Conservation (phyloP, 2,888 invertebrate genomes). For the Oeneis ivallda region DNA sequence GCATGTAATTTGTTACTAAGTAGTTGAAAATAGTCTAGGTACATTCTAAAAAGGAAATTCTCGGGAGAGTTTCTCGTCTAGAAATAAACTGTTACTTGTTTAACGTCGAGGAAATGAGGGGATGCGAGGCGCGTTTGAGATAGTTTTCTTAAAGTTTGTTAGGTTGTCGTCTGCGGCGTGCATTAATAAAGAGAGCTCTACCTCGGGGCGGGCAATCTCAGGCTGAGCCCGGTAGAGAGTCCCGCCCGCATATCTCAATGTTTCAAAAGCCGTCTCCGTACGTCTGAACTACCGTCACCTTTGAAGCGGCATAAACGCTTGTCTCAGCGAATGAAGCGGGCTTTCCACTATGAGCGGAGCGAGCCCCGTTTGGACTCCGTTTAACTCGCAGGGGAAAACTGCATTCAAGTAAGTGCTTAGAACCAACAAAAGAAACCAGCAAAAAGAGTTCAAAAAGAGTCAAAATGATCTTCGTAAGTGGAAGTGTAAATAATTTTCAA, state of each 20-base stretch:
- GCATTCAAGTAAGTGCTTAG: no score
- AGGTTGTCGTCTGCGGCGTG: conserved; percentile 50
- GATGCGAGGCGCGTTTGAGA: conserved; percentile 47
- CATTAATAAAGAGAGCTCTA: conserved; percentile 58
- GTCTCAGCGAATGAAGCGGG: neutral
- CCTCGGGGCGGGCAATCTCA: conserved; percentile 55
- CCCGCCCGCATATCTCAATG: conserved; percentile 32
- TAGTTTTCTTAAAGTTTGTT: conserved; percentile 70
- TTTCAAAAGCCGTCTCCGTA: conserved; percentile 30
- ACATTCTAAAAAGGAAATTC: conserved; percentile 60
- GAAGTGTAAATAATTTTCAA: no score
- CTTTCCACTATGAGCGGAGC: no score
- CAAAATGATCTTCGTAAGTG: no score
- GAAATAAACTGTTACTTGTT: conserved; percentile 69
- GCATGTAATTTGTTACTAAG: conserved; percentile 59
- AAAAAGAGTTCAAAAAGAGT: no score
- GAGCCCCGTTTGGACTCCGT: no score
- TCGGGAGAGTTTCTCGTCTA: conserved; percentile 56
- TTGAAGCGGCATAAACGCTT: conserved; percentile 16
- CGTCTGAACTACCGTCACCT: conserved; percentile 4
- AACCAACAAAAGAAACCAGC: no score
- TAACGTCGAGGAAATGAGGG: conserved; percentile 62
- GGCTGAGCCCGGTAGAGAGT: conserved; percentile 25
- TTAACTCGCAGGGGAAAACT: no score
- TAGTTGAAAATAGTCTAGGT: conserved; percentile 61